These are phyloP conservation scores for Leptoclinus maculatus DNA, from an alignment of 2,797 vertebrate species.

Conservation along the genomic window DNA sequence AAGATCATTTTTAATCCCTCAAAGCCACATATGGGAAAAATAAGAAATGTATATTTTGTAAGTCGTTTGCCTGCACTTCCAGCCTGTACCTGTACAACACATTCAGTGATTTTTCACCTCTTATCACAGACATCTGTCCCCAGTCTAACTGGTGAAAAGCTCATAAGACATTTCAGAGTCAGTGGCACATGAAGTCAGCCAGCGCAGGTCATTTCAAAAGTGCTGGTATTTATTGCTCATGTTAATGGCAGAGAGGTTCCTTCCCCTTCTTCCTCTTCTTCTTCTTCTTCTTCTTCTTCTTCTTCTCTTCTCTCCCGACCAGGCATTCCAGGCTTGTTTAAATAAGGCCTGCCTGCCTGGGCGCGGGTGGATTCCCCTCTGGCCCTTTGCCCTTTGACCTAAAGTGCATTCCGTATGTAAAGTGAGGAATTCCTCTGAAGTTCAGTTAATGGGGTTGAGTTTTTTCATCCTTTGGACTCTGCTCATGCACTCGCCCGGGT, in stretches of 20 bases:
- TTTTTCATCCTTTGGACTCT: constrained; percentile 73
- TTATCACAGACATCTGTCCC: constrained; percentile 2
- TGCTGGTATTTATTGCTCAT: constrained; percentile 74
- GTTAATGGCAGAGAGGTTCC: constrained; percentile 71
- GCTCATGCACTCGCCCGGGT: constrained; percentile 46
- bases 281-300: constrained; percentile 59
- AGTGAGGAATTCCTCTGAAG: constrained; percentile 89
- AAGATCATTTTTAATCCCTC: neutral
- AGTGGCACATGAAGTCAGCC: constrained; percentile 63
- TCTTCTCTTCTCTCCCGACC: constrained; percentile 76
- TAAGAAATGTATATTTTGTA: neutral
- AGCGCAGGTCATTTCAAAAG: constrained; percentile 69
- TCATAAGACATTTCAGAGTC: constrained; percentile 58
- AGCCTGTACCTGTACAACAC: constrained; percentile 11
- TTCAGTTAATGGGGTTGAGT: constrained; percentile 81
- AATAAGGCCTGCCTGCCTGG: constrained; percentile 89
- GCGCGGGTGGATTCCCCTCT: constrained; percentile 89
- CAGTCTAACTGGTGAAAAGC: constrained; percentile 20
- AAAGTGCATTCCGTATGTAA: constrained; percentile 85
- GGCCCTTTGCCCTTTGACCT: constrained; percentile 92
- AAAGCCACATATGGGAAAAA: neutral
- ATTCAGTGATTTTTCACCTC: neutral
- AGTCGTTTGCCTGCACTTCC: constrained; percentile 24
- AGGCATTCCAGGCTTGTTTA: constrained; percentile 92
- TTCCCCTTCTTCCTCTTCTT: constrained; percentile 66